Evolutionary conservation across 2,113 vertebrate species (phyloP).

Genomic region (Mesoclemmys tuberculata): DNA sequence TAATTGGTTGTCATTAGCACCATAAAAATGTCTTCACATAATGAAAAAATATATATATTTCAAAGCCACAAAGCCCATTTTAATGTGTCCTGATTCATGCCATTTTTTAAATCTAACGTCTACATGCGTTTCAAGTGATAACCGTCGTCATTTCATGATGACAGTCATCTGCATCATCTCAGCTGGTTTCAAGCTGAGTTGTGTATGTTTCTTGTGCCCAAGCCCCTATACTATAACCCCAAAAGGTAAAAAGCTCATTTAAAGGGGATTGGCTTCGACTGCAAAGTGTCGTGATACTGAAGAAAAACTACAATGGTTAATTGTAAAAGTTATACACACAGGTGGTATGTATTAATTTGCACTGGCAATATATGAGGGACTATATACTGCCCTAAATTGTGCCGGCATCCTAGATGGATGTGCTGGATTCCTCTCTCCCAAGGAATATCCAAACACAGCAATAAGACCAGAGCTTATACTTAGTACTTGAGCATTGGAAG

Average conservation of each 20-base stretch:
- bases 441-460: not conserved
- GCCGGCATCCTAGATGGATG: not conserved
- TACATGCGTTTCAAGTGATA: constrained; percentile 7
- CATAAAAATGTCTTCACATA: not conserved
- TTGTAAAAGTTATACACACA: not conserved
- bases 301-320: not conserved
- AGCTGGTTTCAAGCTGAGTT: not conserved
- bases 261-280: not conserved
- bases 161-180: not conserved
- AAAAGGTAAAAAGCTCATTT: not conserved
- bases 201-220: not conserved
- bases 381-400: not conserved
- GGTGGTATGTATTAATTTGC: not conserved
- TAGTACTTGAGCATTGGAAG: not conserved
- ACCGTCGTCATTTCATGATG: not conserved
- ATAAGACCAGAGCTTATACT: not conserved
- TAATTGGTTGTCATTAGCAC: constrained; percentile 20
- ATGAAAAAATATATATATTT: not conserved
- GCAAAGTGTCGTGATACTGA: not conserved
- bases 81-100: not conserved
- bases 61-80: not conserved
- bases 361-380: not conserved
- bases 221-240: not conserved
- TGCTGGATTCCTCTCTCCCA: not conserved
- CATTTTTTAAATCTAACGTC: constrained; percentile 1